These are phyloP conservation scores for Chlorodrepanis virens DNA, from an alignment of 2,113 vertebrate species.

Conservation along the genomic window DNA sequence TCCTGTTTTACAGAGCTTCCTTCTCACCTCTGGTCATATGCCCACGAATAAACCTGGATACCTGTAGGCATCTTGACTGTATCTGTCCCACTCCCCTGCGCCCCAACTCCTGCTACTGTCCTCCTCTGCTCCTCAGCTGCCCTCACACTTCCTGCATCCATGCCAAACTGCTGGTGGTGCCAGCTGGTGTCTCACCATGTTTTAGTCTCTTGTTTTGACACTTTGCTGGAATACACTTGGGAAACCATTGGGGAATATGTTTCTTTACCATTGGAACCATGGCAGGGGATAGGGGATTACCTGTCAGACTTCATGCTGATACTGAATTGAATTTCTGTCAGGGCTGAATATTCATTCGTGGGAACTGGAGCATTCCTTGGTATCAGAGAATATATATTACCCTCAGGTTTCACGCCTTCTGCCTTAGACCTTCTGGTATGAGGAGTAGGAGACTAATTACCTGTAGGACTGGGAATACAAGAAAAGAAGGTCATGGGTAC, in stretches of 20 bases:
- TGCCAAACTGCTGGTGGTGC: background rate
- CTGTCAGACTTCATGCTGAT: background rate
- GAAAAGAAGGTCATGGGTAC: background rate
- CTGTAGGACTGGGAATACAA: background rate
- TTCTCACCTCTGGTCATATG: background rate
- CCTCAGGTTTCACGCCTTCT: background rate
- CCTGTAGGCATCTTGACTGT: background rate
- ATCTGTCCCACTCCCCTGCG: rapidly evolving
- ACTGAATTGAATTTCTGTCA: background rate
- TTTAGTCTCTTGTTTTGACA: background rate
- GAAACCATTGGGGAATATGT: background rate
- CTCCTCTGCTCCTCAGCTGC: background rate
- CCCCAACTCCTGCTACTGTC: background rate
- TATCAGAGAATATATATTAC: background rate
- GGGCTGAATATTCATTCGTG: background rate
- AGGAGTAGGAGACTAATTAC: background rate
- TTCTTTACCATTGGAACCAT: background rate
- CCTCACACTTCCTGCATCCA: background rate
- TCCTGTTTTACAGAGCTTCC: background rate
- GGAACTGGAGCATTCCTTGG: background rate
- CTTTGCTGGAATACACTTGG: background rate
- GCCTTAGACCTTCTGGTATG: background rate
- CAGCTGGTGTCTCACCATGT: background rate
- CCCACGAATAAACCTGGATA: background rate
- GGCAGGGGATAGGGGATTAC: background rate